These are phyloP conservation scores for Planococcus citri DNA, from an alignment of 1,140 invertebrate genomes.

Conservation along the genomic window DNA sequence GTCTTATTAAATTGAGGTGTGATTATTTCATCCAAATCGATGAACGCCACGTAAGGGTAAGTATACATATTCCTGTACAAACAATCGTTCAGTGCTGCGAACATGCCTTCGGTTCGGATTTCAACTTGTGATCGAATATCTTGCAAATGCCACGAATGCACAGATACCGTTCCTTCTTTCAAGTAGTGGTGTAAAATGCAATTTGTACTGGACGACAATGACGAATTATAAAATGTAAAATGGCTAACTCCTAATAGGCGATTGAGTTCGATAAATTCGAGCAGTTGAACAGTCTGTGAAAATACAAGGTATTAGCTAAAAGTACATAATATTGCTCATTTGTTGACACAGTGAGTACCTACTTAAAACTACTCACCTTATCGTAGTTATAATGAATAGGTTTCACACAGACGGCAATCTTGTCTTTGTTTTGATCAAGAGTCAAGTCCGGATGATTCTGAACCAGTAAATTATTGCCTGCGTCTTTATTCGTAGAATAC, in stretches of 20 bases:
- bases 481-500: constrained; percentile 29
- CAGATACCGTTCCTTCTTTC: constrained; percentile 42
- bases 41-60: constrained; percentile 65
- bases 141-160: constrained; percentile 80
- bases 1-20: constrained; percentile 64
- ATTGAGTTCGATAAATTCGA: constrained; percentile 88
- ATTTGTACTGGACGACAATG: constrained; percentile 57
- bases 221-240: constrained; percentile 88
- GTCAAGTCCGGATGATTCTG: constrained; percentile 28
- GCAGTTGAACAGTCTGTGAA: constrained; percentile 56
- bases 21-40: constrained; percentile 86
- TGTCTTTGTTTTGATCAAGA: constrained; percentile 39
- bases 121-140: constrained; percentile 80
- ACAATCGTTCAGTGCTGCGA: constrained; percentile 87
- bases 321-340: too few species aligned
- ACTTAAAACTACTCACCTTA: too few species aligned
- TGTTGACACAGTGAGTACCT: too few species aligned
- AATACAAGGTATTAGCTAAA: neutral
- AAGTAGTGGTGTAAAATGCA: constrained; percentile 64
- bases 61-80: constrained; percentile 76
- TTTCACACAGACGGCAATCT: constrained; percentile 82
- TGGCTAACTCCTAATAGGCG: constrained; percentile 70
- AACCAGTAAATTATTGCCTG: constrained; percentile 45
- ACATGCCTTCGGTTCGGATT: constrained; percentile 81
- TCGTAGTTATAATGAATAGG: constrained; percentile 85